Conservation (phyloP, 1,140 invertebrate genomes). For the Ceratosolen fusciceps region DNA sequence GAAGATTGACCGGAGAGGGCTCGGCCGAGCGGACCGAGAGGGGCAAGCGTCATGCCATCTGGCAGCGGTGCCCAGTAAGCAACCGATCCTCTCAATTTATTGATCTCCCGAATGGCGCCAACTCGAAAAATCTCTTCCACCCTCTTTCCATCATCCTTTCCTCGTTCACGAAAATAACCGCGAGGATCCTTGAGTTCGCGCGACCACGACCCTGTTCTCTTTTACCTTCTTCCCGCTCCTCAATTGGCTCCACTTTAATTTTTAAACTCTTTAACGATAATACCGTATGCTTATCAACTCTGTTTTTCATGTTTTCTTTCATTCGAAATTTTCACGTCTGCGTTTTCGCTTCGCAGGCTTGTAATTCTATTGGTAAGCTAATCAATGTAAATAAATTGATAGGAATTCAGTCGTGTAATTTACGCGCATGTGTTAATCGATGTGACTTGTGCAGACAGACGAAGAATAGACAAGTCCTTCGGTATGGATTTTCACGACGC, state of each 20-base stretch:
- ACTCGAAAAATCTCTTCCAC: conserved; percentile 51
- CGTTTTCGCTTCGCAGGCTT: too few relatives aligned
- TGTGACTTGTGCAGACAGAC: too few relatives aligned
- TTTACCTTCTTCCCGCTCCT: not conserved
- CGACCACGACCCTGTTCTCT: conserved; percentile 29
- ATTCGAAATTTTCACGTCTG: too few relatives aligned
- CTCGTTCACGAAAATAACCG: conserved; percentile 47
- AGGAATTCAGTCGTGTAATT: too few relatives aligned
- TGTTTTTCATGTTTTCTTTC: too few relatives aligned
- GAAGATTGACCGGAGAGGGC: conserved; percentile 9
- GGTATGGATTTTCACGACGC: too few relatives aligned
- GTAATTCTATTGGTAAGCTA: too few relatives aligned
- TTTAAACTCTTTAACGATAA: not conserved
- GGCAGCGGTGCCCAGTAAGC: conserved; percentile 45
- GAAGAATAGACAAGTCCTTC: too few relatives aligned
- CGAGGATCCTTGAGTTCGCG: conserved; percentile 24
- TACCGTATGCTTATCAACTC: too few relatives aligned
- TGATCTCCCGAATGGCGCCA: conserved; percentile 67
- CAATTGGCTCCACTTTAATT: not conserved
- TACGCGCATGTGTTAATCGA: too few relatives aligned
- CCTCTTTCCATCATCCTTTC: not conserved
- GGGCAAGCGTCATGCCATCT: conserved; percentile 60
- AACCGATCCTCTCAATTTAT: conserved; percentile 51
- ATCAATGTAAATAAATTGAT: too few relatives aligned
- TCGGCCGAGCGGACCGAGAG: conserved; percentile 5